Evolutionary conservation across 2,888 invertebrate genomes (phyloP).

Genomic region (Dermolepida albohirtum): DNA sequence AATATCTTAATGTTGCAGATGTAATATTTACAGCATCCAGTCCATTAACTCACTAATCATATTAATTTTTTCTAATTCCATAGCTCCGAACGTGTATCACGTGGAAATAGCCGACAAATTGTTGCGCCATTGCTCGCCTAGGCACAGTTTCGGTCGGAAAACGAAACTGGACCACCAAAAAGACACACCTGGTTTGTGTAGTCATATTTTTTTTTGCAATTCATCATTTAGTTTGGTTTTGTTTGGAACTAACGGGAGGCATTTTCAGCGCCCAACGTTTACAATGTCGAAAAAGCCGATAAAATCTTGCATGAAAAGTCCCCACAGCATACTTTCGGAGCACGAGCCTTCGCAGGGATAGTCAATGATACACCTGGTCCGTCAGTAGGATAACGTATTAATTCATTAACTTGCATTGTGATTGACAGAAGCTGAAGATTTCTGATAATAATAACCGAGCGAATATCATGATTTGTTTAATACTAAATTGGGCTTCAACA

Average conservation of each 20-base stretch:
- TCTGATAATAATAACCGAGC: not conserved
- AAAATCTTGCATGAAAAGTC: slow-evolving; percentile 66
- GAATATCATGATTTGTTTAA: too few species aligned
- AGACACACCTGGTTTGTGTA: slow-evolving; percentile 66
- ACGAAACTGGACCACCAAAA: slow-evolving; percentile 68
- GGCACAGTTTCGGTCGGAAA: slow-evolving; percentile 73
- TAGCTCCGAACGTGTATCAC: slow-evolving; percentile 51
- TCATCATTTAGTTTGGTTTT: not conserved
- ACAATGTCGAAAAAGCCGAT: slow-evolving; percentile 77
- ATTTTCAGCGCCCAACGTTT: slow-evolving; percentile 81
- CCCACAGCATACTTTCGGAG: slow-evolving; percentile 77
- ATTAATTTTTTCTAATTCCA: slow-evolving; percentile 24
- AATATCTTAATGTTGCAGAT: not conserved
- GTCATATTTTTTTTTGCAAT: slow-evolving; percentile 12
- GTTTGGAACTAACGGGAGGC: not conserved
- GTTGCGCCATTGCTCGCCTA: slow-evolving; percentile 70
- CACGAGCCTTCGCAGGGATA: slow-evolving; percentile 72
- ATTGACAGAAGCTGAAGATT: slow-evolving; percentile 12
- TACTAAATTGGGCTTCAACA: too few species aligned
- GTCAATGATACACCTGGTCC: slow-evolving; percentile 73
- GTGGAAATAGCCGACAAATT: slow-evolving; percentile 70
- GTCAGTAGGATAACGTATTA: slow-evolving; percentile 42
- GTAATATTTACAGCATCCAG: not conserved
- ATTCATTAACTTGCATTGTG: not conserved
- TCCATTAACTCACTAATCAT: not conserved